Conservation (phyloP, 2,888 invertebrate species). For the Glyphotaelius pellucidus region DNA sequence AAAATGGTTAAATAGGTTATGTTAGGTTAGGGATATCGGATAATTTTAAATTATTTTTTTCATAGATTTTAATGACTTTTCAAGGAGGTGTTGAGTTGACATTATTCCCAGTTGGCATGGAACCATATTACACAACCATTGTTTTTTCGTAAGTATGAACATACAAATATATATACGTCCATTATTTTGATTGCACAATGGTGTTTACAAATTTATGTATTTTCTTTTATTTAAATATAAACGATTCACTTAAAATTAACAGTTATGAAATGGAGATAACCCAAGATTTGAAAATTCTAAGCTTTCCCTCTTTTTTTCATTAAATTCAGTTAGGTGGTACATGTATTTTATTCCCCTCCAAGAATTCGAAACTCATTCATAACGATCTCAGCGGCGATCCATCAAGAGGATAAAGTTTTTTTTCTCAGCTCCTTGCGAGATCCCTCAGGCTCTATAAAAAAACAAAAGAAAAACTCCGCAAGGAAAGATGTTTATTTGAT, state of each 20-base stretch:
- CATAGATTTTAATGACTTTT: too few species aligned
- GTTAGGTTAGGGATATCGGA: too few species aligned
- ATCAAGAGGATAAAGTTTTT: not conserved
- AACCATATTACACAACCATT: too few species aligned
- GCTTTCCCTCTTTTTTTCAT: not conserved
- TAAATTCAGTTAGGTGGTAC: not conserved
- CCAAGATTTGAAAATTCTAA: not conserved
- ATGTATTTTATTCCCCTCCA: not conserved
- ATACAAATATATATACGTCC: too few species aligned
- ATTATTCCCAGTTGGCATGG: too few species aligned
- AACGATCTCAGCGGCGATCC: not conserved
- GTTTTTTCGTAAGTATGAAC: too few species aligned
- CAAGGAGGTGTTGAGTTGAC: too few species aligned
- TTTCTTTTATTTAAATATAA: not conserved
- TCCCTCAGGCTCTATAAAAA: constrained; percentile 2
- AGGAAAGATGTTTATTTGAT: constrained; percentile 2
- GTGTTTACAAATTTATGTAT: too few species aligned
- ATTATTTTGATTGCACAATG: too few species aligned
- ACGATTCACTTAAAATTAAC: not conserved
- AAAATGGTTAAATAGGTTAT: too few species aligned
- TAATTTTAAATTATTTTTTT: too few species aligned
- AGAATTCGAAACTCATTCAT: not conserved
- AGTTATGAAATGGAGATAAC: too few species aligned
- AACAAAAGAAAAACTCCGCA: not conserved
- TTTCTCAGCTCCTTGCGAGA: not conserved